phyloP scores from a whole-genome alignment of 2,797 vertebrate species.

The Hyperoplus lanceolatus region DNA sequence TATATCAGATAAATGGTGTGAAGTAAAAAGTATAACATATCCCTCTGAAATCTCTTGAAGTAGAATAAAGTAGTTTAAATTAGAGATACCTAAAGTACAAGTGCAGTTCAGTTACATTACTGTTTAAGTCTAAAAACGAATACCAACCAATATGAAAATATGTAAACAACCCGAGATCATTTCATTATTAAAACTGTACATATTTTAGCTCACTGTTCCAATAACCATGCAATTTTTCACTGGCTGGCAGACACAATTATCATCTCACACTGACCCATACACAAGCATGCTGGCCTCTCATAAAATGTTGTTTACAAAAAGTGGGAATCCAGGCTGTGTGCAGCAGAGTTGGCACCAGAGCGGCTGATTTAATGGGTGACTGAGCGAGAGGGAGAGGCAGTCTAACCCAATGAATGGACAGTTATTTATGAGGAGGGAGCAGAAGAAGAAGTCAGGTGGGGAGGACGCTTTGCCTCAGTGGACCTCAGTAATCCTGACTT shows the following conservation, averaged over 20 bases:
- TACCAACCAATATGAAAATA: not conserved
- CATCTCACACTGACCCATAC: slow-evolving; percentile 49
- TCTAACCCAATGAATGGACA: slow-evolving; percentile 64
- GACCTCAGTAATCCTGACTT: slow-evolving; percentile 72
- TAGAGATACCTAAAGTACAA: not conserved
- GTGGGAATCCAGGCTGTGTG: slow-evolving; percentile 52
- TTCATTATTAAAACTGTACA: slow-evolving; percentile 5
- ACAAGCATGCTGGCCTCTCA: slow-evolving; percentile 48
- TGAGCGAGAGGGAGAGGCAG: slow-evolving; percentile 47
- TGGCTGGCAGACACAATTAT: slow-evolving; percentile 56
- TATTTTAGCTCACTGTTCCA: slow-evolving; percentile 34
- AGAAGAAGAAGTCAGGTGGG: slow-evolving; percentile 59
- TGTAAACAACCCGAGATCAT: not conserved
- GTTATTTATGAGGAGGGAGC: slow-evolving; percentile 66
- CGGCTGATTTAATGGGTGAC: slow-evolving; percentile 42
- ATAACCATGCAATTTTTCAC: slow-evolving; percentile 32
- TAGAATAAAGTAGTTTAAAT: not conserved
- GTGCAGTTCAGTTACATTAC: not conserved
- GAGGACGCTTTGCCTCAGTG: slow-evolving; percentile 67
- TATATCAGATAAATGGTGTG: not conserved
- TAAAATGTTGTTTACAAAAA: slow-evolving; percentile 77
- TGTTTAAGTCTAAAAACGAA: not conserved
- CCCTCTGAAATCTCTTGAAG: not conserved
- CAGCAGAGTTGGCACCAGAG: slow-evolving; percentile 48
- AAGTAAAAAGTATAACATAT: not conserved